phyloP scores from a whole-genome alignment of 2,888 invertebrate species.

The Nasonia oneida region DNA sequence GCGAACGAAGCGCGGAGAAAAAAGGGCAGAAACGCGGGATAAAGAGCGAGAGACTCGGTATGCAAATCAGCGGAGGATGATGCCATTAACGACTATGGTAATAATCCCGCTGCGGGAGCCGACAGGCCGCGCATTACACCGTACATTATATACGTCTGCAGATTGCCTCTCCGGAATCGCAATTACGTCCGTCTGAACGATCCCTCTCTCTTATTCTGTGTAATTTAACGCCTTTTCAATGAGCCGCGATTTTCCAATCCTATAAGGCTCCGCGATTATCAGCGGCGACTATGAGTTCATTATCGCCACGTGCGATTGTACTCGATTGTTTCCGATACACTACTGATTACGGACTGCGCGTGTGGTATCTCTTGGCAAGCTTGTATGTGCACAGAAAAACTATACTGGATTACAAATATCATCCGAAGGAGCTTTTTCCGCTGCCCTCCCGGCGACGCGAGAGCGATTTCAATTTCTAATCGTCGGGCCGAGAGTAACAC shows the following conservation, averaged over 20 bases:
- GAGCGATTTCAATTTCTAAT: constrained; percentile 75
- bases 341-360: not conserved
- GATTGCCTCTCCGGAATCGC: constrained; percentile 69
- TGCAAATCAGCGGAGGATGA: constrained; percentile 45
- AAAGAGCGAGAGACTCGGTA: not conserved
- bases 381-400: not conserved
- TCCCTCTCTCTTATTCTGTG: constrained; percentile 61
- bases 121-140: constrained; percentile 70
- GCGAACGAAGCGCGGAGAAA: not conserved
- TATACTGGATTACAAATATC: not conserved
- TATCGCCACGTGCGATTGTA: not conserved
- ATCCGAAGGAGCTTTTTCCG: constrained; percentile 26
- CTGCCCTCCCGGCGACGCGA: constrained; percentile 65
- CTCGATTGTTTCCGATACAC: not conserved
- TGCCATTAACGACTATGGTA: constrained; percentile 63
- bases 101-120: constrained; percentile 63
- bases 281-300: not conserved
- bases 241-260: constrained; percentile 73
- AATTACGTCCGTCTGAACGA: constrained; percentile 74
- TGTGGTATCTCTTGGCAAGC: not conserved
- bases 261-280: constrained; percentile 56
- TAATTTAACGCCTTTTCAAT: constrained; percentile 76
- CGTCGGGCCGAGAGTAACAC: constrained; percentile 58
- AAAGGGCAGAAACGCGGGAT: not conserved
- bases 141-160: constrained; percentile 72